Percentiles rank a stretch among this genome's conserved stretches.
phyloP scores from a whole-genome alignment of 2,113 vertebrate species.

The Aphelocoma coerulescens region DNA sequence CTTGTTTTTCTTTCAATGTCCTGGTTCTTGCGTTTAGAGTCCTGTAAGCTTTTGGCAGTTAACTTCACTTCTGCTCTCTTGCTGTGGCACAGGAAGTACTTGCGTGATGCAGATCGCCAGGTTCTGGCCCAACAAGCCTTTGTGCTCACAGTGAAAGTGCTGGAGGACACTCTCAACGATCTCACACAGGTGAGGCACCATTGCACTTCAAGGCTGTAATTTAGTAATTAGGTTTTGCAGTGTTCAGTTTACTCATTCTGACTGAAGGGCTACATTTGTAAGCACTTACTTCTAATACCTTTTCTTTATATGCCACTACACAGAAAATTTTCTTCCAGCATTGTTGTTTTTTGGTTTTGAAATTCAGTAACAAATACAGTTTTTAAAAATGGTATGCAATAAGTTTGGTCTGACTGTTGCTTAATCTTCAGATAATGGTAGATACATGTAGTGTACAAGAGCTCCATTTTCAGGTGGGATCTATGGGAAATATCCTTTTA shows the following conservation, averaged over 20 bases:
- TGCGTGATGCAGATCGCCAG: constrained; percentile 97
- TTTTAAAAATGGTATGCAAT: neutral
- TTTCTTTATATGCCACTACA: neutral
- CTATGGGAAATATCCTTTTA: neutral
- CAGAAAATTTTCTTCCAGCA: neutral
- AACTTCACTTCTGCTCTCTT: neutral
- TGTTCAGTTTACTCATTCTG: neutral
- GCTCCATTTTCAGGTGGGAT: neutral
- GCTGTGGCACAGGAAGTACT: constrained; percentile 83
- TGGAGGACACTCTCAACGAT: constrained; percentile 93
- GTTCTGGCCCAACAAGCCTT: constrained; percentile 94
- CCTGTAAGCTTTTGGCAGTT: neutral
- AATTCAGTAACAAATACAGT: neutral
- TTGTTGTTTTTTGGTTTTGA: neutral
- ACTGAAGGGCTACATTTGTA: neutral
- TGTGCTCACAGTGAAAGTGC: constrained; percentile 92
- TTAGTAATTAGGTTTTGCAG: neutral
- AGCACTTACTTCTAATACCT: neutral
- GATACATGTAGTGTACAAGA: neutral
- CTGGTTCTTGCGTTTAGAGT: neutral
- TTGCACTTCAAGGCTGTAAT: fast-evolving
- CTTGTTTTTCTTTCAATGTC: neutral
- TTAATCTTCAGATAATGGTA: neutral
- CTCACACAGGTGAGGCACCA: constrained; percentile 81
- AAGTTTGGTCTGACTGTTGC: neutral